Base-by-base conservation (phyloP, 2,113 vertebrate genomes). In the Triplophysa rosa region DNA sequence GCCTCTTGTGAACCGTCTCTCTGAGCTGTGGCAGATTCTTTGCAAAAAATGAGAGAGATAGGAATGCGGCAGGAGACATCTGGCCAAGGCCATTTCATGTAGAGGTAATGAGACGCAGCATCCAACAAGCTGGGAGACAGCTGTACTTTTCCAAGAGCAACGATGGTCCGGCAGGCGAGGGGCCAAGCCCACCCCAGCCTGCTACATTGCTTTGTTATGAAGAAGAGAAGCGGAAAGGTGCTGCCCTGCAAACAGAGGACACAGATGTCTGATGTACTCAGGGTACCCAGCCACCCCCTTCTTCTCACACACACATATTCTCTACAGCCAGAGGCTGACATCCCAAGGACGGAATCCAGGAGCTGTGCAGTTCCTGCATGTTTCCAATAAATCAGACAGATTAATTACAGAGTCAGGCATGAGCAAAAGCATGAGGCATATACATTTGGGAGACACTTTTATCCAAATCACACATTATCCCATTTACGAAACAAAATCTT, bases 81-180 rank as follows among this genome's bases (percentile, higher is more conserved):
- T 17, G 8, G 45, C 29, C 40, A 59, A 67, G 81, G 81, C 42
- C 59, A 52, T 83, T 61, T 80, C 71, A 66, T 67, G 64, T 66
- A 59, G 19, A 75, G 40, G 45, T 79, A 69, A 84, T 75, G 70
- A 85, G 83, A 85, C 77, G 71, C 62, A 87, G 84, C 81, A 82
- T 85, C 58, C 67, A 63, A 66, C 61, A 85, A 80, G 72, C 67
- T 68, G 42, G 42, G 64, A 84, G 81, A 86, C 83, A 80, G 65
- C 77, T 78, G 84, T 87, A 77, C 78, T 79, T 82, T 85, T 82
- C 73, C 78, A 78, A 65, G 21, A 73, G 47, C 45, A 0, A 4
- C 78, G 12, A 24, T 19, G 64, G 59, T 54, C 21, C 17, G 12
- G 40, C 2, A 40, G 63, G 40, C 16, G 8, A 74, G 58, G 23